Base-by-base conservation (phyloP, 2,888 invertebrate species). In the Pandemis heparana region DNA sequence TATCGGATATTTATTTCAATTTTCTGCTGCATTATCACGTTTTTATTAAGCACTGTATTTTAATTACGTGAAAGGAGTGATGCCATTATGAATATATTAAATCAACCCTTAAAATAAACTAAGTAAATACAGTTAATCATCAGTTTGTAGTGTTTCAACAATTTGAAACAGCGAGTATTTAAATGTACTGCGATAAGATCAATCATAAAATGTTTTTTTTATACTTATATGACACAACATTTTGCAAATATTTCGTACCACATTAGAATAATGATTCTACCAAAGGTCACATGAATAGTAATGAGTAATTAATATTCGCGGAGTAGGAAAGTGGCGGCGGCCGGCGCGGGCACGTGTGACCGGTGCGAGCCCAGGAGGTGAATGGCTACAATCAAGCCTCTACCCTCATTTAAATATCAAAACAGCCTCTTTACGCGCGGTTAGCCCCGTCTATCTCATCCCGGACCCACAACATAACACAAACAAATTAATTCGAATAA, bases 401-500 rank as follows among this genome's bases (percentile, higher is more conserved):
- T 82, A 91, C 92, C 93, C 91, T 93, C 85, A 94, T 94, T 94
- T 92, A 89, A 92, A 94, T 94, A 94, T 92, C 87, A 93, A 94
- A 94, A 93, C 93, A 93, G 86, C 77, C 85, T 86, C 87, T 87
- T 88, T 86, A 85, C 88, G 87, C 87, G 84, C 88, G 87, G 87
- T 87, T 89, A 85, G 83, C 79, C 84, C 81, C 85, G 78, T 84
- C 85, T 82, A 85, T 82, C 84, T 83, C 82, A 80, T 79, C 80
- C 85, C 83, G 78, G 71, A 70, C 85, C 88, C 89, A 80, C 89
- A 91, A 92, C 91, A 91, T 91, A 92, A 92, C 92, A 91, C 88
- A 94, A 94, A 94, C 94, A 94, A 94, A 94, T 94, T 94, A 93
- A 94, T 94, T 93, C 93, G 82, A 88, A 92, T 93, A 94, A 94